These are phyloP conservation scores for Metaphire vulgaris DNA, from an alignment of 1,140 invertebrate species.

Conservation along the genomic window DNA sequence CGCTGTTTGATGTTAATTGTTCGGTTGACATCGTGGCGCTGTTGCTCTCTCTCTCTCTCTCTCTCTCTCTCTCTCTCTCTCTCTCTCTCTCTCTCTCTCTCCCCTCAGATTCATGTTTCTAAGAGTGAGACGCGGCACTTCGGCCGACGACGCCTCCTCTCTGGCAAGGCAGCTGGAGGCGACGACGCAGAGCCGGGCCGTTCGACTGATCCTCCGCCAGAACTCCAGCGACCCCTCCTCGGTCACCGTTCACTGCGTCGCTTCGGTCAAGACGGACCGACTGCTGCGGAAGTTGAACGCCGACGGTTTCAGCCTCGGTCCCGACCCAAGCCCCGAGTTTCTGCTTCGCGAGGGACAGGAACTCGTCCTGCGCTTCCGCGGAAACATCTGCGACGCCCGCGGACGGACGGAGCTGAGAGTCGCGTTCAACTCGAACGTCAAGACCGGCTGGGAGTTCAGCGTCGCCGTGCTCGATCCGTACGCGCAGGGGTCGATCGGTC, in stretches of 20 bases:
- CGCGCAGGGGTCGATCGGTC: constrained; percentile 11
- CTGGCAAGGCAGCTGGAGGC: not conserved
- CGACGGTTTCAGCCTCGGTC: constrained; percentile 4
- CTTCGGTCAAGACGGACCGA: constrained; percentile 4
- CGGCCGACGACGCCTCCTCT: not conserved
- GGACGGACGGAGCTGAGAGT: not conserved
- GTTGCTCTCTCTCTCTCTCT: too few relatives aligned
- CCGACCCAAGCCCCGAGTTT: not conserved
- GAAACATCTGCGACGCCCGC: not conserved
- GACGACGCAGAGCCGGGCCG: not conserved
- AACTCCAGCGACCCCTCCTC: not conserved
- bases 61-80: too few relatives aligned
- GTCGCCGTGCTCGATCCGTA: constrained; percentile 6
- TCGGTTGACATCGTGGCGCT: too few relatives aligned
- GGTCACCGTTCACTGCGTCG: not conserved
- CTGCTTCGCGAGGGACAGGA: constrained; percentile 7
- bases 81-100: too few relatives aligned
- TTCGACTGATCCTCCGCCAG: not conserved
- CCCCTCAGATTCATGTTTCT: not conserved
- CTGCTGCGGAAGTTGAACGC: constrained; percentile 8
- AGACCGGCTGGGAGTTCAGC: not conserved
- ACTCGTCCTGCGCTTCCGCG: constrained; percentile 8
- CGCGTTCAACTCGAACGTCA: constrained; percentile 15
- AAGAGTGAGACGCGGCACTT: not conserved
- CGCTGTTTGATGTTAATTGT: too few relatives aligned